A percentile compares a stretch with the other conserved stretches of the same genome.
phyloP scores from a whole-genome alignment of 2,113 vertebrate species.

The Sakesphorus luctuosus region DNA sequence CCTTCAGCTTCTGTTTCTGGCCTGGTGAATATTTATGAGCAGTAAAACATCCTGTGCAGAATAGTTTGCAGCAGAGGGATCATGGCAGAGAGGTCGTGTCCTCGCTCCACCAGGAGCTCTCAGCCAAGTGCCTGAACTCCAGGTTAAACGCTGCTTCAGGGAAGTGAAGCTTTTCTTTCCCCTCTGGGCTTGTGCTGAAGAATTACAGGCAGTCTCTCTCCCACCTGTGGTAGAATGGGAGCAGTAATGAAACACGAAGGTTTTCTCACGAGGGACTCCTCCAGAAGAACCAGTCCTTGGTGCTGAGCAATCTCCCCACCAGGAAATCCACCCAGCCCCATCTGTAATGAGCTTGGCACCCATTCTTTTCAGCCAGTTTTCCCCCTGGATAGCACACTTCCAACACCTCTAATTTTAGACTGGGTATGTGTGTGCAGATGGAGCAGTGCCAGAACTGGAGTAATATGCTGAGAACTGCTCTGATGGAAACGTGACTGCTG shows the following conservation, averaged over 20 bases:
- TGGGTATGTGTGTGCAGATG: background rate
- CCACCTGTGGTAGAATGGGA: background rate
- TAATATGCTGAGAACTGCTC: background rate
- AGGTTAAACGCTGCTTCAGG: background rate
- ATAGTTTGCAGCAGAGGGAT: background rate
- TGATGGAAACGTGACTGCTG: background rate
- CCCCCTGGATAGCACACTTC: background rate
- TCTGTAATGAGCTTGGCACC: background rate
- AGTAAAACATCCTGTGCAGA: background rate
- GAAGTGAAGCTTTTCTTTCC: background rate
- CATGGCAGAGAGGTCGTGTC: background rate
- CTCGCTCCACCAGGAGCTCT: background rate
- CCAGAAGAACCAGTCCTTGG: background rate
- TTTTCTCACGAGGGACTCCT: background rate
- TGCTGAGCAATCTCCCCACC: background rate
- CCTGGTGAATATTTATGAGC: background rate
- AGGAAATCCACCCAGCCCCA: background rate
- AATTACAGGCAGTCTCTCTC: background rate
- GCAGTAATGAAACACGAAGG: background rate
- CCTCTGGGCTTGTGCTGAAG: background rate
- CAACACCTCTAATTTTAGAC: conserved; percentile 48
- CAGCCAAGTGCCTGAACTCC: background rate
- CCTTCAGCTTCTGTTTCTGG: background rate
- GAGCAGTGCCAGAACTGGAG: background rate
- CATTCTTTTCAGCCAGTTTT: background rate